Conservation (phyloP, 2,113 vertebrate species). For the Mus spicilegus region DNA sequence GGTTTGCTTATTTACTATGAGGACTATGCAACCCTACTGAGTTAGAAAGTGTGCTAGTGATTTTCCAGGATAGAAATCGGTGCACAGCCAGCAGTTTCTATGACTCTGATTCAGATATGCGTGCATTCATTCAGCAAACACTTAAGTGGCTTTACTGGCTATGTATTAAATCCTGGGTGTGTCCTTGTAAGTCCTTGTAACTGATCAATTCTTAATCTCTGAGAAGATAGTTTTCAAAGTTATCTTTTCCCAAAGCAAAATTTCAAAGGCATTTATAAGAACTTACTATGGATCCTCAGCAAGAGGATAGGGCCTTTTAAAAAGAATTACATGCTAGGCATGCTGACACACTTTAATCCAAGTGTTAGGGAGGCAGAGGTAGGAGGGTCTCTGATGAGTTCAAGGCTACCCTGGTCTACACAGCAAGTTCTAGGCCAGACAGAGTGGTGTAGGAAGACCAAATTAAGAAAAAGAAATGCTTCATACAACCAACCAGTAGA, state of each 20-base stretch:
- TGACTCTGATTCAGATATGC: not conserved
- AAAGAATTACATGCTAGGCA: not conserved
- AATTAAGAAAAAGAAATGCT: not conserved
- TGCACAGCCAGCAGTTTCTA: not conserved
- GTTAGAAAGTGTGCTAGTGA: not conserved
- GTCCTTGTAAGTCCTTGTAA: not conserved
- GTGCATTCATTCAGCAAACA: conserved; percentile 25
- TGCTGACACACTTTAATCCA: not conserved
- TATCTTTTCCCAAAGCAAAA: not conserved
- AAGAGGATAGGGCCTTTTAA: not conserved
- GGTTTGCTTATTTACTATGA: not conserved
- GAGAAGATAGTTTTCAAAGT: not conserved
- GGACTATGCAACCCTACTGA: not conserved
- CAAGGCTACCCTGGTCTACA: not conserved
- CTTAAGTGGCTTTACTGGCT: not conserved
- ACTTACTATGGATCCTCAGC: not conserved
- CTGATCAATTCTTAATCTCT: conserved; percentile 8
- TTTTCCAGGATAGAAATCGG: not conserved
- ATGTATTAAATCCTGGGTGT: not conserved
- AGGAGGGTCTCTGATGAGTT: not conserved
- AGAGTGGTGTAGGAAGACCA: not conserved
- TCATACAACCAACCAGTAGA: not conserved
- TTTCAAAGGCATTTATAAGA: not conserved
- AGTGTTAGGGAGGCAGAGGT: not conserved
- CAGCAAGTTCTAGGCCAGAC: not conserved